These are phyloP conservation scores for Delphinus delphis DNA, from an alignment of 2,113 vertebrate genomes.

Conservation along the genomic window DNA sequence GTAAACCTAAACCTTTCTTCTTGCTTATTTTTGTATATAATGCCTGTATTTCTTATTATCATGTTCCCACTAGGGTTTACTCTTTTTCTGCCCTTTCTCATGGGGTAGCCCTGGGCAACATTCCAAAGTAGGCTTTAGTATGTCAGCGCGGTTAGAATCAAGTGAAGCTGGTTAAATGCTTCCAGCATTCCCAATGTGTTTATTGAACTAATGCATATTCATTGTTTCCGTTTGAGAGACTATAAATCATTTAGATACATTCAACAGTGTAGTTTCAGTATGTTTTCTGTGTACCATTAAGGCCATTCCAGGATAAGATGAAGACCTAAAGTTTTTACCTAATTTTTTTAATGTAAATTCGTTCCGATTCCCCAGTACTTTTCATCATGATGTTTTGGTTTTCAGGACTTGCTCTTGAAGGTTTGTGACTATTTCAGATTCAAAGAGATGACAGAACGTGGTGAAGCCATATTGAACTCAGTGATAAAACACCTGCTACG, in stretches of 20 bases:
- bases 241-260: background rate
- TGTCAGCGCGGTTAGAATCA: background rate
- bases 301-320: background rate
- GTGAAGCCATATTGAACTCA: background rate
- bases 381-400: background rate
- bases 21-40: background rate
- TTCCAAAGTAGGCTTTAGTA: fast-evolving
- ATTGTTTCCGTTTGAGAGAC: background rate
- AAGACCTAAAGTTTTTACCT: background rate
- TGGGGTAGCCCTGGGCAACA: background rate
- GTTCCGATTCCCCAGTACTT: background rate
- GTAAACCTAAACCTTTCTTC: fast-evolving
- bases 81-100: background rate
- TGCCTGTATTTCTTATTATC: background rate
- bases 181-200: background rate
- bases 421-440: background rate
- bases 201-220: background rate
- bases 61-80: fast-evolving
- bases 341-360: background rate
- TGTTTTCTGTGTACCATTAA: background rate
- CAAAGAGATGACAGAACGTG: background rate
- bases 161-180: background rate
- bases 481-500: background rate
- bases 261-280: background rate
- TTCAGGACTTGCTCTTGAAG: background rate